Evolutionary conservation across 2,888 invertebrate genomes (phyloP), one percentile per base, ranked within the genome.

Genomic region (Pseudanteris insignis): DNA sequence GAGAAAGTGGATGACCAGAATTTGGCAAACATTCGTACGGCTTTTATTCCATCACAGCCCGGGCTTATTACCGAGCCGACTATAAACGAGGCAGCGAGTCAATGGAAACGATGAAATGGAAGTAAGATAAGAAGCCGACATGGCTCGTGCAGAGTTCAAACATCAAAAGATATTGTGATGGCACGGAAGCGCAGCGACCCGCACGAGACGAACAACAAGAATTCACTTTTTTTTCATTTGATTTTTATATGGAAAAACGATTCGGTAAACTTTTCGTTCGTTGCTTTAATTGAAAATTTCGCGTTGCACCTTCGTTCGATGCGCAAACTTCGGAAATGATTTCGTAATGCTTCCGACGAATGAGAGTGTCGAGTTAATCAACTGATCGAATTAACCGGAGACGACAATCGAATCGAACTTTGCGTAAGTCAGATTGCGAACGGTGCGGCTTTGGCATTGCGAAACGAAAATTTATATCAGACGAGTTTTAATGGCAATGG

Each of bases 21-120:
- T n/a, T n/a, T n/a, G n/a, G n/a, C n/a, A n/a, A n/a, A n/a, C n/a
- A n/a, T 15, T 32, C 29, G 38, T 32, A 15, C 3, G 14, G 30
- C 15, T 30, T 37, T 12, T 43, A 21, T 21, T 21, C 7, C 21
- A 7, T 21, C 21, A 26, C 10, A 2, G 32, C 30, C 15, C n/a
- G 13, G 21, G 21, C 15, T 38, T 38, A 54, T n/a, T 14, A 21
- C 12, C n/a, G 32, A 25, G 14, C n/a, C n/a, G n/a, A n/a, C n/a
- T n/a, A n/a, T n/a, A n/a, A n/a, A n/a, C 12, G 15, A 34, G 26
- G 13, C 5, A 10, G n/a, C 15, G 28, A 29, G 12, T 41, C 29
- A 50, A 38, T 46, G 25, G 33, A 51, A 59, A 51, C 46, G 47
- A 47, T 53, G 41, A 53, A 59, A 53, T 53, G 53, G 32, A 59